These are phyloP conservation scores for Pristionchus japonicus DNA, from an alignment of 2,888 invertebrate species.

Conservation along the genomic window DNA sequence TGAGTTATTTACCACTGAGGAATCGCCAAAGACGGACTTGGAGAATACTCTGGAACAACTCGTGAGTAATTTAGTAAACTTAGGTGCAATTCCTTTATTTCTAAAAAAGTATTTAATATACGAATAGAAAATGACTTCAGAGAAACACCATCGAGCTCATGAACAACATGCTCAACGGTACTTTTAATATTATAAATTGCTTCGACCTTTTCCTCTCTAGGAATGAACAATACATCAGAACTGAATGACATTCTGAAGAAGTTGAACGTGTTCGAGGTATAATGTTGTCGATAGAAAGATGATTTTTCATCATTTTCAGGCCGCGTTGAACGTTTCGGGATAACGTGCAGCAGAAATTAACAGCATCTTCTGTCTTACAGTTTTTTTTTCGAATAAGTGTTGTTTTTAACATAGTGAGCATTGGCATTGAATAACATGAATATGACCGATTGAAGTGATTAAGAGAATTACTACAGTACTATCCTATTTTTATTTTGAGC, in stretches of 20 bases:
- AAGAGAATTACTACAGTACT: no score
- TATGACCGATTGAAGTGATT: no score
- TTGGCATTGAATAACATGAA: no score
- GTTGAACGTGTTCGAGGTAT: not conserved
- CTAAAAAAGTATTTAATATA: no score
- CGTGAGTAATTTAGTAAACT: not conserved
- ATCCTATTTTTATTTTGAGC: no score
- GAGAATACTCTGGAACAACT: not conserved
- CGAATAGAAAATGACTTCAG: not conserved
- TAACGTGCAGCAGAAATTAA: no score
- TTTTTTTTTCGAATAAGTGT: no score
- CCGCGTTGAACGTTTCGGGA: not conserved
- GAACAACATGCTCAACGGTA: not conserved
- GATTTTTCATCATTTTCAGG: not conserved
- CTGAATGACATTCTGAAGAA: not conserved
- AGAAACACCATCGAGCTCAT: slow-evolving; percentile 8
- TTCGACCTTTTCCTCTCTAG: not conserved
- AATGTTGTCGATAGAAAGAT: not conserved
- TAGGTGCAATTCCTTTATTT: no score
- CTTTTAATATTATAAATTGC: not conserved
- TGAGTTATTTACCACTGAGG: not conserved
- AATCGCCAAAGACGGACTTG: not conserved
- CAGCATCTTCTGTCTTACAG: no score
- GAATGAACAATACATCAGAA: not conserved
- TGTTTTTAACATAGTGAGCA: no score